Conservation (phyloP, 2,113 vertebrate species). For the Pica pica region DNA sequence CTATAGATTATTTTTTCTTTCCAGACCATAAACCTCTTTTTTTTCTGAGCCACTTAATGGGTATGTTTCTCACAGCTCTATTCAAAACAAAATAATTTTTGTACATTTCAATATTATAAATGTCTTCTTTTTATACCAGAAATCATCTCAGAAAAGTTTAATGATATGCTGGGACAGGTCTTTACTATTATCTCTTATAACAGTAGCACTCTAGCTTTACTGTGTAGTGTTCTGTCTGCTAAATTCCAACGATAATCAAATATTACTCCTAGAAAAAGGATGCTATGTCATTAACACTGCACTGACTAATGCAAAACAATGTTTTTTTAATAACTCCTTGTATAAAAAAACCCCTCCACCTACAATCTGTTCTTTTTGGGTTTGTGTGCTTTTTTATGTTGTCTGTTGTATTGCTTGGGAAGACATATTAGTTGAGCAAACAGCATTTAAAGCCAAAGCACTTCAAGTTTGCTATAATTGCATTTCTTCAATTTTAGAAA, state of each 20-base stretch:
- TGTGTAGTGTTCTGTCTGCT: background rate
- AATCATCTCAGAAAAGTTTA: background rate
- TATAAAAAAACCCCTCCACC: background rate
- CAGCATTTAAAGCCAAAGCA: background rate
- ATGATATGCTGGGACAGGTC: background rate
- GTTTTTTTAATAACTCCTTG: background rate
- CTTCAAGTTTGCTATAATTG: background rate
- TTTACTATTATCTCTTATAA: background rate
- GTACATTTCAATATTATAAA: background rate
- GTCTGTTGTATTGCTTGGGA: background rate
- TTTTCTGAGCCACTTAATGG: background rate
- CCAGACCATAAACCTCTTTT: background rate
- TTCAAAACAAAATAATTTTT: background rate
- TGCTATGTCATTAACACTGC: background rate
- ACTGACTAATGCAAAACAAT: background rate
- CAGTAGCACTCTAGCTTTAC: background rate
- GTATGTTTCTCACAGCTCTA: background rate
- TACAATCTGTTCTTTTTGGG: background rate
- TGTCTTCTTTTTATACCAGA: background rate
- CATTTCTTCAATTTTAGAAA: background rate
- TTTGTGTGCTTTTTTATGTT: background rate
- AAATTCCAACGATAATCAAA: background rate
- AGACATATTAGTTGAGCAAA: background rate
- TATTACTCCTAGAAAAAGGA: background rate
- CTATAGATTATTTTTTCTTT: background rate